phyloP scores from a whole-genome alignment of 1,140 invertebrate genomes.

The Platorchestia sp. region DNA sequence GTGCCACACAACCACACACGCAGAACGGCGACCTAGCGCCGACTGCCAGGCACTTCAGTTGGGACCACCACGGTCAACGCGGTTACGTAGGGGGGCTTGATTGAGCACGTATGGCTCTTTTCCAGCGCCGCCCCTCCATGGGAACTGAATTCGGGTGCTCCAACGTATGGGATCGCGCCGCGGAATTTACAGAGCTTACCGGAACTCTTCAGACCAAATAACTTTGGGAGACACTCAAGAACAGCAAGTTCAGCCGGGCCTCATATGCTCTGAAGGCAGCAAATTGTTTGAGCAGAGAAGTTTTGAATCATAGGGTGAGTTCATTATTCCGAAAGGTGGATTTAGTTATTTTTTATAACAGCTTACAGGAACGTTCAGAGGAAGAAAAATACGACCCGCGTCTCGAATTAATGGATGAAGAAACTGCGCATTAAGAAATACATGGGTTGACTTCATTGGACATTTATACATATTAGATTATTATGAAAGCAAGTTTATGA shows the following conservation, averaged over 20 bases:
- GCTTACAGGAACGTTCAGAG: too few relatives aligned
- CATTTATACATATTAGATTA: too few relatives aligned
- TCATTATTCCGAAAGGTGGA: too few relatives aligned
- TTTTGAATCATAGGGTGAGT: not conserved
- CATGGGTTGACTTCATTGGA: too few relatives aligned
- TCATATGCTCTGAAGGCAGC: too few relatives aligned
- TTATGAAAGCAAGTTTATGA: too few relatives aligned
- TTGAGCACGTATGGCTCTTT: not conserved
- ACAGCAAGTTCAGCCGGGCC: not conserved
- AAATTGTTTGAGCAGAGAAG: not conserved
- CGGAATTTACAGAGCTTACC: not conserved
- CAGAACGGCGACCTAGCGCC: not conserved
- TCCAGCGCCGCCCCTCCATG: not conserved
- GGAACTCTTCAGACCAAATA: not conserved
- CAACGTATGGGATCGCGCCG: not conserved
- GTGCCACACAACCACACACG: not conserved
- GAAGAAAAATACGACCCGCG: too few relatives aligned
- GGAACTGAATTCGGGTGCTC: not conserved
- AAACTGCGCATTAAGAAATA: too few relatives aligned
- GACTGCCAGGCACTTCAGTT: not conserved
- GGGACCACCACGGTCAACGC: not conserved
- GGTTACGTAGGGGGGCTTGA: not conserved
- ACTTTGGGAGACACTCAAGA: not conserved
- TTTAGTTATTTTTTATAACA: too few relatives aligned
- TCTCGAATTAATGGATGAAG: too few relatives aligned